Conservation (phyloP, 2,888 invertebrate species). For the Ichneumoninae sp. region DNA sequence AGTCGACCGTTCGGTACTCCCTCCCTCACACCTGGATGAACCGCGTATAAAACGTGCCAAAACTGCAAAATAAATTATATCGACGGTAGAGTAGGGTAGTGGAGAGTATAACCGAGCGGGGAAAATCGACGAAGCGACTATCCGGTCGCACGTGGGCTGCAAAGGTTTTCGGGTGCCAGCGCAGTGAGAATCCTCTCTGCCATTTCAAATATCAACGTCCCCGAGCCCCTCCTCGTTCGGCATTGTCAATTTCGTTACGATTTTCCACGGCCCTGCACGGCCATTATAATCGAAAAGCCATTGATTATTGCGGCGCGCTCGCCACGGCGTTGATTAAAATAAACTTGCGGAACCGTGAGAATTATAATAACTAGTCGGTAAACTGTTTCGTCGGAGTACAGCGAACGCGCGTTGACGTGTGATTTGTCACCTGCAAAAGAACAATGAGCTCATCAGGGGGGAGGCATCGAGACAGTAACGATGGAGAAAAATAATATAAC, state of each 20-base stretch:
- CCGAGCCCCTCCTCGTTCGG: not conserved
- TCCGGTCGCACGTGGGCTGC: constrained; percentile 50
- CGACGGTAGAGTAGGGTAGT: constrained; percentile 7
- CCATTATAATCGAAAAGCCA: constrained; percentile 61
- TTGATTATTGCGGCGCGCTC: constrained; percentile 45
- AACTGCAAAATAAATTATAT: constrained; percentile 62
- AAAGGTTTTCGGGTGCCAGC: constrained; percentile 2
- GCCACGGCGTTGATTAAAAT: constrained; percentile 46
- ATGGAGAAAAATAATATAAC: not conserved
- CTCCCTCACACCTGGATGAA: constrained; percentile 58
- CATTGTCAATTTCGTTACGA: constrained; percentile 62
- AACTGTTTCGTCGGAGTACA: not conserved
- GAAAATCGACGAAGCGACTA: constrained; percentile 59
- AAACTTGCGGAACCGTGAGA: constrained; percentile 37
- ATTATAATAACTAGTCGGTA: constrained; percentile 2
- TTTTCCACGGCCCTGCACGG: constrained; percentile 42
- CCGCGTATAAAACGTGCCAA: constrained; percentile 56
- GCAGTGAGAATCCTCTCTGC: constrained; percentile 1
- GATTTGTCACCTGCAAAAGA: not conserved
- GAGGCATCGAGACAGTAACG: not conserved
- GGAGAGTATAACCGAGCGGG: constrained; percentile 40
- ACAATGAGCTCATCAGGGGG: not conserved
- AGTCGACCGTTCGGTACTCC: constrained; percentile 34
- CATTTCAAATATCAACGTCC: constrained; percentile 10
- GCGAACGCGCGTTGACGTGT: not conserved